Evolutionary conservation across 2,888 invertebrate genomes (phyloP).

Genomic region (Imbricaverruca yamaguchii): DNA sequence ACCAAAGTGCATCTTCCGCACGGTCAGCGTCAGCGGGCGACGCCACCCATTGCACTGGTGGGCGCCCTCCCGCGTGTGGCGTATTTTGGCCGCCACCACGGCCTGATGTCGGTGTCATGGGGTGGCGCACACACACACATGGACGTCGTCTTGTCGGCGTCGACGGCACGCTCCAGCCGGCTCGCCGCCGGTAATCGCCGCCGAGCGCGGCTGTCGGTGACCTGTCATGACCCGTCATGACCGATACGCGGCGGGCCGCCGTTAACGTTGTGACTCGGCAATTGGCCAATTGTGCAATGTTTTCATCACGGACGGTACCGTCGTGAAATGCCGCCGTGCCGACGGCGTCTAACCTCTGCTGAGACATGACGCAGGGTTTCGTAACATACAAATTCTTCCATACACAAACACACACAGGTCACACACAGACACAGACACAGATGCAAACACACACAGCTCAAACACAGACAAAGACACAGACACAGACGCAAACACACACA

Average conservation of each 20-base stretch:
- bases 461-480: too few species aligned
- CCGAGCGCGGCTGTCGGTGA: not conserved
- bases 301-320: not conserved
- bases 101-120: too few species aligned
- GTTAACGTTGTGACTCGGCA: not conserved
- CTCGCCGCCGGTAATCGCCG: not conserved
- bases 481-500: too few species aligned
- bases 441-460: too few species aligned
- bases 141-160: not conserved
- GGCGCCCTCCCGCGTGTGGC: too few species aligned
- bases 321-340: not conserved
- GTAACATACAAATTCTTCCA: not conserved
- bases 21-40: too few species aligned
- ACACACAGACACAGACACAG: too few species aligned
- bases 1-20: too few species aligned
- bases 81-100: too few species aligned
- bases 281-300: conserved; percentile 5
- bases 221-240: not conserved
- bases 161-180: not conserved
- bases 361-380: not conserved
- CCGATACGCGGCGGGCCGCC: not conserved
- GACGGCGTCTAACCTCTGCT: not conserved
- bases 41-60: too few species aligned
- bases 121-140: too few species aligned
- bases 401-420: too few species aligned